Evolutionary conservation across 1,140 invertebrate genomes (phyloP).

Genomic region (Samia ricini): DNA sequence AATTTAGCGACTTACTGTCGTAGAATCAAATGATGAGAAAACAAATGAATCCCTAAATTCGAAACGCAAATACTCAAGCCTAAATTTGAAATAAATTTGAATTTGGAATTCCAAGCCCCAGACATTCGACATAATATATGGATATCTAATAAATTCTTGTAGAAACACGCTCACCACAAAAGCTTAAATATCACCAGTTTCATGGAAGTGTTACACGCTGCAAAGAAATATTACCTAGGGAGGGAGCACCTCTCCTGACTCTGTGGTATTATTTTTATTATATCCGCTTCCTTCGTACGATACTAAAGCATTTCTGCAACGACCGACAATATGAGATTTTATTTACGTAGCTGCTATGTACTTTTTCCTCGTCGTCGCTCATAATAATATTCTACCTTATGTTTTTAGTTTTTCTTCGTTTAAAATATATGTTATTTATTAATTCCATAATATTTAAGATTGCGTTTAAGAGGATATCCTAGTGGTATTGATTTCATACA

Average conservation of each 20-base stretch:
- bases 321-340: slow-evolving; percentile 22
- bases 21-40: too few relatives aligned
- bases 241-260: slow-evolving; percentile 12
- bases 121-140: too few relatives aligned
- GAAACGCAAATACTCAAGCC: too few relatives aligned
- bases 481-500: too few relatives aligned
- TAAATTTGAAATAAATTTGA: too few relatives aligned
- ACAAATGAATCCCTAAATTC: too few relatives aligned
- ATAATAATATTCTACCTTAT: not conserved
- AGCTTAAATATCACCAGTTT: not conserved
- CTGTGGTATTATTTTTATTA: slow-evolving; percentile 31
- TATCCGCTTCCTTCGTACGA: slow-evolving; percentile 24
- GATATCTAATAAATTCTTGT: not conserved
- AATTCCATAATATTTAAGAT: not conserved
- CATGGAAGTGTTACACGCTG: not conserved
- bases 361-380: not conserved
- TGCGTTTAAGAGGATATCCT: too few relatives aligned
- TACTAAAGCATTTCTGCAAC: slow-evolving; percentile 32
- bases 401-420: not conserved
- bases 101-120: too few relatives aligned
- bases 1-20: too few relatives aligned
- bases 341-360: slow-evolving; percentile 5
- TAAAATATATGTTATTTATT: not conserved
- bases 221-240: slow-evolving; percentile 2
- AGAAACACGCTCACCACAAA: not conserved